phyloP scores from a whole-genome alignment of 2,888 invertebrate genomes.

The Pomacea canaliculata region DNA sequence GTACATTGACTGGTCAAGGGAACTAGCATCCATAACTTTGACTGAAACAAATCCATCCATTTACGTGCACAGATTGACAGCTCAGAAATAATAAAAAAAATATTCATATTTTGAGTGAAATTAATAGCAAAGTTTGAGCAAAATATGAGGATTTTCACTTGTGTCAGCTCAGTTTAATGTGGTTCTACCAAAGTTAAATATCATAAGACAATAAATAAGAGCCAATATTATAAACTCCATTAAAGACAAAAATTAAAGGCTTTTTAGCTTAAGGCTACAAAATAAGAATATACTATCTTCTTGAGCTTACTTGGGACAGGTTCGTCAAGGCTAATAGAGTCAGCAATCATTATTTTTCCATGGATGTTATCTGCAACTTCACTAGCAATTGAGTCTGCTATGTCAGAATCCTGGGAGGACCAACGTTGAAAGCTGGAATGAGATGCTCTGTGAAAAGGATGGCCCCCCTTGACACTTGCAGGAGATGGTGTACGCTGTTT shows the following conservation, averaged over 20 bases:
- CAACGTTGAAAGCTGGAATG: conserved; percentile 41
- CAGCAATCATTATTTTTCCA: conserved; percentile 22
- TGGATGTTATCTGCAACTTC: conserved; percentile 45
- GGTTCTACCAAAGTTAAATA: no score
- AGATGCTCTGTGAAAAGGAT: conserved; percentile 39
- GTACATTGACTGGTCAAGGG: conserved; percentile 37
- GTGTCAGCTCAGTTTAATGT: no score
- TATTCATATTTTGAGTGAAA: no score
- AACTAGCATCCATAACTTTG: conserved; percentile 47
- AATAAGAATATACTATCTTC: no score
- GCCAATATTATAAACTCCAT: no score
- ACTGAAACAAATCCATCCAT: conserved; percentile 33
- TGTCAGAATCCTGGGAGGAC: conserved; percentile 51
- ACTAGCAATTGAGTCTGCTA: conserved; percentile 51
- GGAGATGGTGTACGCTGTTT: conserved; percentile 26
- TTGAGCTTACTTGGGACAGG: conserved; percentile 22
- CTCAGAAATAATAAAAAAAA: no score
- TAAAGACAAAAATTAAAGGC: no score
- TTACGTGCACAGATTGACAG: neutral
- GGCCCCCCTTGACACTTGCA: conserved; percentile 38
- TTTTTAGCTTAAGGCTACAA: no score
- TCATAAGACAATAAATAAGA: no score
- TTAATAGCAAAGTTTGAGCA: no score
- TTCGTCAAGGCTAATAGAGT: conserved; percentile 29
- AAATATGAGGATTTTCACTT: no score